Conservation (phyloP, 2,888 invertebrate species). For the Apamea sordens region DNA sequence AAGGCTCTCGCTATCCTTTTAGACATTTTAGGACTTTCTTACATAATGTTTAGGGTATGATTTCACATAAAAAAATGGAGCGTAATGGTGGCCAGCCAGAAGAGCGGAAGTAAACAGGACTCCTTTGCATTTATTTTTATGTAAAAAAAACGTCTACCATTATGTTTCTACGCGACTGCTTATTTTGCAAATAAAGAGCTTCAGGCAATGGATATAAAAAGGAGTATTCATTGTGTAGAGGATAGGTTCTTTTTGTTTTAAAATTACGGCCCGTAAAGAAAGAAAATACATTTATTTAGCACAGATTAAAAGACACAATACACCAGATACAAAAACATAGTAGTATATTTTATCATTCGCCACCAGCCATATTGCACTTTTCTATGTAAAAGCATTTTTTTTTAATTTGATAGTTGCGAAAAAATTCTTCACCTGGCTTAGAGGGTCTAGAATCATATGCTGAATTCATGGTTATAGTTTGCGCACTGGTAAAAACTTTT, state of each 20-base stretch:
- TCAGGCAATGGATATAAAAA: constrained; percentile 10
- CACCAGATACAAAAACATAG: too few species aligned
- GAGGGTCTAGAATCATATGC: neutral
- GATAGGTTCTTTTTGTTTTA: neutral
- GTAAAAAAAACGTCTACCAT: constrained; percentile 26
- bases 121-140: constrained; percentile 42
- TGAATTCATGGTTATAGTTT: neutral
- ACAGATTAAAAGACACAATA: too few species aligned
- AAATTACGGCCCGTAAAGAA: neutral
- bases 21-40: constrained; percentile 50
- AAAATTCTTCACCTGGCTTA: too few species aligned
- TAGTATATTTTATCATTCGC: neutral
- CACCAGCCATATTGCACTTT: neutral
- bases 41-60: constrained; percentile 59
- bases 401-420: too few species aligned
- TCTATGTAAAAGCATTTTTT: too few species aligned
- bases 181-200: constrained; percentile 20
- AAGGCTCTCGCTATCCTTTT: constrained; percentile 51
- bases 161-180: constrained; percentile 29
- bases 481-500: neutral
- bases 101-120: constrained; percentile 37
- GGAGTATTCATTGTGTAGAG: neutral
- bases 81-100: constrained; percentile 39
- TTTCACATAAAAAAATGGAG: constrained; percentile 53
- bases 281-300: neutral